phyloP scores from a whole-genome alignment of 2,888 invertebrate species.

The Saturnia japonica region DNA sequence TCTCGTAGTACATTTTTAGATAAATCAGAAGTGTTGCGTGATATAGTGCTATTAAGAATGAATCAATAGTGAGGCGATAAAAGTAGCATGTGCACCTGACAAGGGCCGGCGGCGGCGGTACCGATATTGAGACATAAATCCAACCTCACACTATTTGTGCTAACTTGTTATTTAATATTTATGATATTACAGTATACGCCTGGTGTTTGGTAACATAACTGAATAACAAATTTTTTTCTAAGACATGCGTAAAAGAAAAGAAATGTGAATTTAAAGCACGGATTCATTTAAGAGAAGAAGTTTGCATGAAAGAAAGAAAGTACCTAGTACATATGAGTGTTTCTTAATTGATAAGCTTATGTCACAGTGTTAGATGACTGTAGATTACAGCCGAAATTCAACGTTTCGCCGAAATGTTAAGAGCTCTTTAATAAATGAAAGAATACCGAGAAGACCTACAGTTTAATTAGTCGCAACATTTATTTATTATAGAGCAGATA shows the following conservation, averaged over 20 bases:
- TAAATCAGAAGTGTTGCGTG: slow-evolving; percentile 41
- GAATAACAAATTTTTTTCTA: neutral
- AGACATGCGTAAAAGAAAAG: neutral
- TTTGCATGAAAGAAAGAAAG: neutral
- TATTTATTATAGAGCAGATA: too few species aligned
- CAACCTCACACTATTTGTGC: slow-evolving; percentile 43
- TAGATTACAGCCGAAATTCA: too few species aligned
- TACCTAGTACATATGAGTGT: too few species aligned
- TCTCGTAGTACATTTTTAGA: neutral
- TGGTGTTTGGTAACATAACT: neutral
- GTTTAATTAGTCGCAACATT: too few species aligned
- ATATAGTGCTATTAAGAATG: slow-evolving; percentile 52
- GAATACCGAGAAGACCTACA: too few species aligned
- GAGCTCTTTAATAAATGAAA: too few species aligned
- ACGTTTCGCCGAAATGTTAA: too few species aligned
- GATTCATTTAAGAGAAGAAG: neutral
- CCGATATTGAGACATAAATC: slow-evolving; percentile 74
- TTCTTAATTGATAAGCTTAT: neutral
- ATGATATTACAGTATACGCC: slow-evolving; percentile 39
- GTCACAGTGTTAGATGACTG: neutral
- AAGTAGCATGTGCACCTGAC: slow-evolving; percentile 48
- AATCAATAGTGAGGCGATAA: slow-evolving; percentile 57
- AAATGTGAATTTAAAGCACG: neutral
- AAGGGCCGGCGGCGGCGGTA: slow-evolving; percentile 40
- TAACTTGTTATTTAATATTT: slow-evolving; percentile 65